Evolutionary conservation across 1,140 invertebrate genomes (phyloP).

Genomic region (Bathynomus jamesi): DNA sequence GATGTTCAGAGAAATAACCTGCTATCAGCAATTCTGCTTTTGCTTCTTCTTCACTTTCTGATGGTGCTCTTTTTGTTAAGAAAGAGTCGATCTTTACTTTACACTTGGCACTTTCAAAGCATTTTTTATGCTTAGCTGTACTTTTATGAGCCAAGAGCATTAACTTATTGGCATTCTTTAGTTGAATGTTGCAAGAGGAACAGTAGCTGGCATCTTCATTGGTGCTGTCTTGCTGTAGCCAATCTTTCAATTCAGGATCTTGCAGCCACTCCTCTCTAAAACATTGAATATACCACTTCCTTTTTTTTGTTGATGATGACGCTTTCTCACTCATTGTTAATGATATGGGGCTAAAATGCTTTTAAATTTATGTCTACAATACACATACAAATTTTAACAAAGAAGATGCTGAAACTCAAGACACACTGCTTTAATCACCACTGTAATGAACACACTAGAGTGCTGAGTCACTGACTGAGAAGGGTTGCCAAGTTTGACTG

Average conservation of each 20-base stretch:
- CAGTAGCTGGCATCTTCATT: slow-evolving; percentile 6
- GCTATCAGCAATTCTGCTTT: background rate
- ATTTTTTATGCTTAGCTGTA: background rate
- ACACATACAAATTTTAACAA: too few relatives aligned
- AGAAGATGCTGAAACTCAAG: too few relatives aligned
- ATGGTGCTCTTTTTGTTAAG: background rate
- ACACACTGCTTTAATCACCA: too few relatives aligned
- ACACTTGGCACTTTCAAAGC: background rate
- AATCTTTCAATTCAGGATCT: slow-evolving; percentile 8
- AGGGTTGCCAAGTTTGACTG: too few relatives aligned
- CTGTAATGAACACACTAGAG: too few relatives aligned
- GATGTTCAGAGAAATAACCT: slow-evolving; percentile 1
- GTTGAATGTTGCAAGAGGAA: too few relatives aligned
- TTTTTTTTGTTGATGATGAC: background rate
- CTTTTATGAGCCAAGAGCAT: background rate
- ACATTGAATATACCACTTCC: background rate
- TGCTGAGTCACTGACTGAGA: too few relatives aligned
- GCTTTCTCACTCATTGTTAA: too few relatives aligned
- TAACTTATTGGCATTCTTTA: slow-evolving; percentile 3
- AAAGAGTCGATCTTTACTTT: background rate
- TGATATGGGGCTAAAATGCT: too few relatives aligned
- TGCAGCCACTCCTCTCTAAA: background rate
- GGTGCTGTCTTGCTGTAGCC: background rate
- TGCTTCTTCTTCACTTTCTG: slow-evolving; percentile 3
- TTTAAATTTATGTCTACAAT: too few relatives aligned